These are phyloP conservation scores for Schizopygopsis malacanthus DNA, from an alignment of 2,797 vertebrate species.

Conservation along the genomic window DNA sequence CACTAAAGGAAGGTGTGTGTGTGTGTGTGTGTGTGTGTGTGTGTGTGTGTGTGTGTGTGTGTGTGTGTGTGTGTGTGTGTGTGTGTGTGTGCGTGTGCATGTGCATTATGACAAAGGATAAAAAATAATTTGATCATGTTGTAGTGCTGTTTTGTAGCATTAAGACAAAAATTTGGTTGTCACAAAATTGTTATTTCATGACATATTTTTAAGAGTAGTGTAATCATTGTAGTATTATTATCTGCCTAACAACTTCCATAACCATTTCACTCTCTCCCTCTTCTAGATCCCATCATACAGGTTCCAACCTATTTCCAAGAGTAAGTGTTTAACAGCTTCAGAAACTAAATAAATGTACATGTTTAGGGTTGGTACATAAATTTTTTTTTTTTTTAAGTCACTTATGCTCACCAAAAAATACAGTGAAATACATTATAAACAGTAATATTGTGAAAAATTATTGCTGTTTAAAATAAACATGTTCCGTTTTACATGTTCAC, in stretches of 20 bases:
- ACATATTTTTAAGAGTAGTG: not conserved
- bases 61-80: slow-evolving; percentile 66
- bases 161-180: not conserved
- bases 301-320: slow-evolving; percentile 88
- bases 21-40: slow-evolving; percentile 66
- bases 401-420: not conserved
- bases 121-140: not conserved
- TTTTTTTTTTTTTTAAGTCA: too few relatives aligned
- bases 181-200: not conserved
- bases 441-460: not conserved
- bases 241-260: not conserved
- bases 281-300: slow-evolving; percentile 92
- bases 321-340: slow-evolving; percentile 80
- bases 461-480: not conserved
- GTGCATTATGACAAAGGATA: not conserved
- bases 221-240: not conserved
- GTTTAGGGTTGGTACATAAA: not conserved
- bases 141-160: not conserved
- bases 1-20: slow-evolving; percentile 86
- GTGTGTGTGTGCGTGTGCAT: slow-evolving; percentile 65
- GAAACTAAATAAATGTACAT: not conserved
- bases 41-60: slow-evolving; percentile 72
- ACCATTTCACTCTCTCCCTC: slow-evolving; percentile 30
- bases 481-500: not conserved
- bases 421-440: not conserved